A percentile compares a stretch with the other conserved stretches of the same genome.
Evolutionary conservation across 2,797 vertebrate species (phyloP).

Genomic region (Lycodopsis pacificus): DNA sequence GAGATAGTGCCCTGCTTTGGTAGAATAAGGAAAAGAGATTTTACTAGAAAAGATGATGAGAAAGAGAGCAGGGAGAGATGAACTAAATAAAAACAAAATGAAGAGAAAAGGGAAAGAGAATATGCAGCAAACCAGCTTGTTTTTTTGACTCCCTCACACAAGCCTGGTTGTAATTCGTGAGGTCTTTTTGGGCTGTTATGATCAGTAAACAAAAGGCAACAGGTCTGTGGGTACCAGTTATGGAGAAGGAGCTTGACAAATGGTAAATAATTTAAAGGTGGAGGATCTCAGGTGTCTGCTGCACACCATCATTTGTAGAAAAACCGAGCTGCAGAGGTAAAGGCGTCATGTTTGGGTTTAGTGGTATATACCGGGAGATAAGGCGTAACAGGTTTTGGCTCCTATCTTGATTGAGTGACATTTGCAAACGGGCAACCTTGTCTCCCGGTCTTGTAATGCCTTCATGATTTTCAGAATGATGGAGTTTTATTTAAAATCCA

Average conservation of each 20-base stretch:
- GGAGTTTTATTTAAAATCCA: constrained; percentile 51
- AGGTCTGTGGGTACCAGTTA: constrained; percentile 49
- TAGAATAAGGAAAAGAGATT: constrained; percentile 9
- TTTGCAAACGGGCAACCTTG: constrained; percentile 40
- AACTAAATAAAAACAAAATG: background rate
- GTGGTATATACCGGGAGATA: constrained; percentile 28
- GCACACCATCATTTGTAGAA: constrained; percentile 16
- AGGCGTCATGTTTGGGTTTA: constrained; percentile 21
- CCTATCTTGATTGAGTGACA: constrained; percentile 34
- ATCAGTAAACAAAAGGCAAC: constrained; percentile 60
- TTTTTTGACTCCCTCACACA: constrained; percentile 13
- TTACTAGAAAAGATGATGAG: background rate
- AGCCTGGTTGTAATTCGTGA: constrained; percentile 14
- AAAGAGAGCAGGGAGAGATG: constrained; percentile 13
- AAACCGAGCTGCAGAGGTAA: constrained; percentile 25
- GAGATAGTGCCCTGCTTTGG: constrained; percentile 16
- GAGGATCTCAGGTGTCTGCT: constrained; percentile 43
- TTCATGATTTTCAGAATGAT: constrained; percentile 28
- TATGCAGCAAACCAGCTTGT: background rate
- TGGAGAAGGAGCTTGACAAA: constrained; percentile 44
- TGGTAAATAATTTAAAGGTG: constrained; percentile 61
- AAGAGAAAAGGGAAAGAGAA: background rate
- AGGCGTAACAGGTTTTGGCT: constrained; percentile 36
- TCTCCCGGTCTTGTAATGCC: constrained; percentile 20
- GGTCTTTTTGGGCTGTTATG: constrained; percentile 35